Percentiles rank a stretch among this genome's conserved stretches.
These are phyloP conservation scores for Rhamnusium bicolor DNA, from an alignment of 2,888 invertebrate genomes.

Conservation along the genomic window DNA sequence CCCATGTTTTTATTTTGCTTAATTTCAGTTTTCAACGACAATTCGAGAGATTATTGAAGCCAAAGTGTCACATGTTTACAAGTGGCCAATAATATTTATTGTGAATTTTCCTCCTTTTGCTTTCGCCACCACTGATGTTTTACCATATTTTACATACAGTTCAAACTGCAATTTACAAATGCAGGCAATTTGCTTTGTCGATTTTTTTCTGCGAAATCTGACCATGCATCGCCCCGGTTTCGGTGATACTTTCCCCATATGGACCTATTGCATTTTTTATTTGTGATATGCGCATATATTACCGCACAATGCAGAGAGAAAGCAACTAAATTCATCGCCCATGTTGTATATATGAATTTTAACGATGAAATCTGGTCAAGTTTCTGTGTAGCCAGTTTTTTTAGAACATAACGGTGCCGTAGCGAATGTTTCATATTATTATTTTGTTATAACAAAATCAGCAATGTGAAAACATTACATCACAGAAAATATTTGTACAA, in stretches of 20 bases:
- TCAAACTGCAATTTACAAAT: slow-evolving; percentile 10
- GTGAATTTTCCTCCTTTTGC: too few species aligned
- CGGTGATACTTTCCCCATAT: slow-evolving; percentile 17
- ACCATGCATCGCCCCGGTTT: neutral
- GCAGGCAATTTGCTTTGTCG: neutral
- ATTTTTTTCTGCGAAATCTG: slow-evolving; percentile 26
- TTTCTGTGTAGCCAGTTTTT: neutral
- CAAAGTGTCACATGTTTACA: too few species aligned
- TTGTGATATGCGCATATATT: slow-evolving; percentile 16
- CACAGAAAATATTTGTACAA: too few species aligned
- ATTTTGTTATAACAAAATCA: neutral
- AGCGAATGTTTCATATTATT: neutral
- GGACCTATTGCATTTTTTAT: slow-evolving; percentile 7
- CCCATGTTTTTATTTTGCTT: too few species aligned
- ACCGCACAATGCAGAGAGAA: slow-evolving; percentile 9
- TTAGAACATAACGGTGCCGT: neutral
- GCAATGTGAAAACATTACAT: too few species aligned
- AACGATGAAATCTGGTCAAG: neutral
- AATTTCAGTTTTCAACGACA: too few species aligned
- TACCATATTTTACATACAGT: slow-evolving; percentile 6
- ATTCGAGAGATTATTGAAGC: too few species aligned
- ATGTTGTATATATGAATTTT: neutral
- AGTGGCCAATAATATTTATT: too few species aligned
- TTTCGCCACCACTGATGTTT: neutral
- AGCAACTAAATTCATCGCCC: neutral